These are phyloP conservation scores for Myiopsitta monachus DNA, from an alignment of 2,113 vertebrate genomes.

Conservation along the genomic window DNA sequence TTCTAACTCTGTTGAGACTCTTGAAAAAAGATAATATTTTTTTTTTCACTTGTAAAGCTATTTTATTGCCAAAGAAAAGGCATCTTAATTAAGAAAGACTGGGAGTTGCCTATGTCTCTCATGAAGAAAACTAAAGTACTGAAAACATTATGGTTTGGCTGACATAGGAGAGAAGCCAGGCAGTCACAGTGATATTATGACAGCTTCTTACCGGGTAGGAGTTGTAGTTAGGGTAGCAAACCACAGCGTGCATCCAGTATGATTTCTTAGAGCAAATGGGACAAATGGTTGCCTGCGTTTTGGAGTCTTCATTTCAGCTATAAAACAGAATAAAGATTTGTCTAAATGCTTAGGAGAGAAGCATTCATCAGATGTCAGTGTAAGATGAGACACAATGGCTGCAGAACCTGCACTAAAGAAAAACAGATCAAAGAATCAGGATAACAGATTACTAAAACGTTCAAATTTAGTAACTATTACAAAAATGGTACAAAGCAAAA, in stretches of 20 bases:
- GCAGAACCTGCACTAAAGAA: not conserved
- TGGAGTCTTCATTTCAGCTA: conserved; percentile 83
- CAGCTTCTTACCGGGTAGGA: conserved; percentile 85
- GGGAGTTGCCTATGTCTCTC: not conserved
- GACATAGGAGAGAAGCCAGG: not conserved
- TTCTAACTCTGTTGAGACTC: not conserved
- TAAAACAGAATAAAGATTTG: not conserved
- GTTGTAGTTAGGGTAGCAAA: conserved; percentile 95
- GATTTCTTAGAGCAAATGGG: conserved; percentile 91
- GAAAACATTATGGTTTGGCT: not conserved
- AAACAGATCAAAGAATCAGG: not conserved
- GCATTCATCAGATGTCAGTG: not conserved
- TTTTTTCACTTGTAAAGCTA: not conserved
- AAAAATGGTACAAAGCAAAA: not conserved
- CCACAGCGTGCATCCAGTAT: conserved; percentile 94
- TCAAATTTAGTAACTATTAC: not conserved
- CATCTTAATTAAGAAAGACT: not conserved
- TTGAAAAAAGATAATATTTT: fast-evolving
- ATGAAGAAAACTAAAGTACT: not conserved
- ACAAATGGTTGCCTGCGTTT: conserved; percentile 93
- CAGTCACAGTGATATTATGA: not conserved
- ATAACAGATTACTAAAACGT: not conserved
- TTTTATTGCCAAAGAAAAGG: not conserved
- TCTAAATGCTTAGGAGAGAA: not conserved
- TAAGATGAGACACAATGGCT: not conserved